These are phyloP conservation scores for Ariopsis seemanni DNA, from an alignment of 2,113 vertebrate species.

Conservation along the genomic window DNA sequence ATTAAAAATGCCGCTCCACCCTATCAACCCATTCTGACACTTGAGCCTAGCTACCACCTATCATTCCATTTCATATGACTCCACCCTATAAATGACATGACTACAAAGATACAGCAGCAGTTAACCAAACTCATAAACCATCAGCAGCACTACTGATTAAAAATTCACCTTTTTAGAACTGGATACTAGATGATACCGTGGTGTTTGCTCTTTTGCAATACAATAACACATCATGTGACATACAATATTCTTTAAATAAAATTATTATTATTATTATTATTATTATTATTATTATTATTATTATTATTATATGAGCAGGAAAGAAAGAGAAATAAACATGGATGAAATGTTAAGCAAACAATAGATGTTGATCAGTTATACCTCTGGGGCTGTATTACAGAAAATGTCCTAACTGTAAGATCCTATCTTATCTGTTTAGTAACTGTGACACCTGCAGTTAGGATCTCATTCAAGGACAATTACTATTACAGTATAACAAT, in stretches of 20 bases:
- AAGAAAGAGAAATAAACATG: background rate
- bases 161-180: conserved; percentile 4
- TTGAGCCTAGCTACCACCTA: conserved; percentile 62
- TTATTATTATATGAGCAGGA: background rate
- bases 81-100: conserved; percentile 57
- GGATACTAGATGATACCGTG: background rate
- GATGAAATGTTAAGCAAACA: background rate
- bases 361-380: background rate
- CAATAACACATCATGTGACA: background rate
- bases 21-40: conserved; percentile 72
- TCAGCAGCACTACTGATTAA: background rate
- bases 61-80: conserved; percentile 53
- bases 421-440: background rate
- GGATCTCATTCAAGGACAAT: background rate
- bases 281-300: background rate
- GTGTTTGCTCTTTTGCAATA: background rate
- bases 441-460: background rate
- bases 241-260: background rate
- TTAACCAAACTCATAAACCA: conserved; percentile 43
- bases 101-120: conserved; percentile 46
- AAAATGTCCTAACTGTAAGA: background rate
- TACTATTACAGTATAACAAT: background rate
- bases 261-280: too few relatives aligned
- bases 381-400: background rate
- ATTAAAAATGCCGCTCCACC: conserved; percentile 70